phyloP scores from a whole-genome alignment of 2,888 invertebrate species.

The Torymus texanus region DNA sequence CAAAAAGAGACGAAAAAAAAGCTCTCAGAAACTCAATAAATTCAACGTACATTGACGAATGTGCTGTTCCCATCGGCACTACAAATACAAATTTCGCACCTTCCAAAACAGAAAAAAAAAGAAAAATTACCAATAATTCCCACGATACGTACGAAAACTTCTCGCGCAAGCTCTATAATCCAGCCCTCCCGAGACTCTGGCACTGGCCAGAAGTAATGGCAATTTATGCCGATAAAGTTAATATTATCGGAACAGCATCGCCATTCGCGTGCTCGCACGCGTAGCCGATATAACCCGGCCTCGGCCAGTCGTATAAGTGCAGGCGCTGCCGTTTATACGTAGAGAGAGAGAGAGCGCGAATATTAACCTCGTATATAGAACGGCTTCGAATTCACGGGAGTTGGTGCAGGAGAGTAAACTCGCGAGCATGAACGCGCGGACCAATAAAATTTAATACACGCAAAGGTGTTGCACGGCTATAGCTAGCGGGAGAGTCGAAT shows the following conservation, averaged over 20 bases:
- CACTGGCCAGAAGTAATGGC: constrained; percentile 20
- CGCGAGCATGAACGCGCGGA: background rate
- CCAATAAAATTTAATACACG: constrained; percentile 38
- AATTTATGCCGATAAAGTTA: constrained; percentile 41
- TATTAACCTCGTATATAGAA: constrained; percentile 8
- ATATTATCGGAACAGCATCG: background rate
- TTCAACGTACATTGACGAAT: too few relatives aligned
- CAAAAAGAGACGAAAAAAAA: too few relatives aligned
- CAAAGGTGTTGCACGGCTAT: constrained; percentile 3
- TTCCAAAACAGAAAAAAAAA: too few relatives aligned
- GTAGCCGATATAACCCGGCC: background rate
- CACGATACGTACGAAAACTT: too few relatives aligned
- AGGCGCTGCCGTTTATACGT: background rate
- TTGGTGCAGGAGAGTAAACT: background rate
- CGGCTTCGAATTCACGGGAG: background rate
- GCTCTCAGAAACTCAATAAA: too few relatives aligned
- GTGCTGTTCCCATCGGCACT: too few relatives aligned
- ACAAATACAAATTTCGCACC: too few relatives aligned
- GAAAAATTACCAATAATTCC: too few relatives aligned
- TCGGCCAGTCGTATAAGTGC: background rate
- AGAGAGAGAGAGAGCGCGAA: background rate
- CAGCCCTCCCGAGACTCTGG: background rate
- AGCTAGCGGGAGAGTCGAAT: background rate
- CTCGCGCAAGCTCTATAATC: too few relatives aligned
- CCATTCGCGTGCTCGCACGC: background rate